Conservation (phyloP, 53 echinoderm and acorn worm species). For the Antedon mediterranea region DNA sequence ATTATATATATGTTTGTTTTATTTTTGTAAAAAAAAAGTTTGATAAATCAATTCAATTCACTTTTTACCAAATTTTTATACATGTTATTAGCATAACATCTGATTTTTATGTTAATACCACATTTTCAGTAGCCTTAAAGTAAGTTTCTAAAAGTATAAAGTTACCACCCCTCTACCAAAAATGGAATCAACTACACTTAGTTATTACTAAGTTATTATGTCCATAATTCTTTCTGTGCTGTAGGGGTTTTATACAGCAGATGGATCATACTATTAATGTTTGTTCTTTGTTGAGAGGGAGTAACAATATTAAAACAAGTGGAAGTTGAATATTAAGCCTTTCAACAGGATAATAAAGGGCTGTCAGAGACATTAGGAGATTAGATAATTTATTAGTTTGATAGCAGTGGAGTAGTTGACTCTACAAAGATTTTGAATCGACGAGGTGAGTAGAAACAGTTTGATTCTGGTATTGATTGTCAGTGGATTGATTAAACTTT, state of each 20-base stretch:
- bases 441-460: background rate
- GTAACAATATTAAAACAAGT: background rate
- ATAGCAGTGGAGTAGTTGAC: background rate
- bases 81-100: too few relatives aligned
- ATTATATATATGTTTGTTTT: too few relatives aligned
- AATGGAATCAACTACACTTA: background rate
- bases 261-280: background rate
- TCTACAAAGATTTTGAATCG: background rate
- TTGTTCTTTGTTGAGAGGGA: background rate
- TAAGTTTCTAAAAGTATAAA: background rate
- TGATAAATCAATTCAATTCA: too few relatives aligned
- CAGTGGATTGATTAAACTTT: constrained; percentile 1
- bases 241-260: background rate
- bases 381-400: background rate
- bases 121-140: too few relatives aligned
- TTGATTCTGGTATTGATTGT: background rate
- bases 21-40: too few relatives aligned
- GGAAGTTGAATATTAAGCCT: background rate
- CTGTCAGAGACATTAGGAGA: background rate
- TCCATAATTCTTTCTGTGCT: background rate
- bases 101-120: too few relatives aligned
- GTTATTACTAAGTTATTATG: background rate
- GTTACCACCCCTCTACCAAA: background rate
- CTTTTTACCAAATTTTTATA: too few relatives aligned
- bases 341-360: background rate